Evolutionary conservation across 2,113 vertebrate genomes (phyloP).

Genomic region (Scortum barcoo): DNA sequence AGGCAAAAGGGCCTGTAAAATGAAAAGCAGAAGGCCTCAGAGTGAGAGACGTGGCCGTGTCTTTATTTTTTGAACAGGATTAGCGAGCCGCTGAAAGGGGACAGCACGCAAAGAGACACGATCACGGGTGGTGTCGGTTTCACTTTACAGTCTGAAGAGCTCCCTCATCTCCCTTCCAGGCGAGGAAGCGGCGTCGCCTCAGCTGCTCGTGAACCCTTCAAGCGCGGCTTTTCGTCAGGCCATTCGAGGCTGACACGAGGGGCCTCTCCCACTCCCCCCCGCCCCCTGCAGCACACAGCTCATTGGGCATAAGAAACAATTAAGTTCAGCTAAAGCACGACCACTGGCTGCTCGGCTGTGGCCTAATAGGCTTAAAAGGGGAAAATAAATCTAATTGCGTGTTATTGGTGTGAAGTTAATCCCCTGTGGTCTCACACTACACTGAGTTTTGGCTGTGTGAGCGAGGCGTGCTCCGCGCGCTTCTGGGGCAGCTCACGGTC

Average conservation of each 20-base stretch:
- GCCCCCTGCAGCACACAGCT: constrained; percentile 75
- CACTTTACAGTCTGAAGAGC: constrained; percentile 77
- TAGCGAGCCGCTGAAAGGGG: constrained; percentile 85
- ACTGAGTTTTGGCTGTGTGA: constrained; percentile 47
- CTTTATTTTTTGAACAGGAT: constrained; percentile 95
- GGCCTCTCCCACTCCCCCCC: constrained; percentile 73
- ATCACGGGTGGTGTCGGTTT: constrained; percentile 86
- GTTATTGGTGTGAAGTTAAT: constrained; percentile 85
- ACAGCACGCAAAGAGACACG: constrained; percentile 81
- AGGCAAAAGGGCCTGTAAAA: constrained; percentile 83
- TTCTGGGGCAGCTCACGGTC: constrained; percentile 34
- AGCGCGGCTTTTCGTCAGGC: constrained; percentile 22
- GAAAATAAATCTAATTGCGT: constrained; percentile 84
- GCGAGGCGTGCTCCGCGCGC: constrained; percentile 20
- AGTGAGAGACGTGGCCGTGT: constrained; percentile 85
- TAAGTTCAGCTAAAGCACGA: constrained; percentile 84
- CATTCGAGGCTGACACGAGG: constrained; percentile 45
- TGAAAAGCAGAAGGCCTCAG: constrained; percentile 57
- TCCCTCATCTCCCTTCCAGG: constrained; percentile 62
- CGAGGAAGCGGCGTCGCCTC: constrained; percentile 41
- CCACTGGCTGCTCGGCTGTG: constrained; percentile 73
- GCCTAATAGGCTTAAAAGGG: constrained; percentile 83
- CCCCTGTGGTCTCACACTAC: constrained; percentile 65
- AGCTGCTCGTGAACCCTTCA: constrained; percentile 40
- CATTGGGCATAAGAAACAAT: constrained; percentile 88